Evolutionary conservation across 2,888 invertebrate species (phyloP).

Genomic region (Temnothorax rugatulus): DNA sequence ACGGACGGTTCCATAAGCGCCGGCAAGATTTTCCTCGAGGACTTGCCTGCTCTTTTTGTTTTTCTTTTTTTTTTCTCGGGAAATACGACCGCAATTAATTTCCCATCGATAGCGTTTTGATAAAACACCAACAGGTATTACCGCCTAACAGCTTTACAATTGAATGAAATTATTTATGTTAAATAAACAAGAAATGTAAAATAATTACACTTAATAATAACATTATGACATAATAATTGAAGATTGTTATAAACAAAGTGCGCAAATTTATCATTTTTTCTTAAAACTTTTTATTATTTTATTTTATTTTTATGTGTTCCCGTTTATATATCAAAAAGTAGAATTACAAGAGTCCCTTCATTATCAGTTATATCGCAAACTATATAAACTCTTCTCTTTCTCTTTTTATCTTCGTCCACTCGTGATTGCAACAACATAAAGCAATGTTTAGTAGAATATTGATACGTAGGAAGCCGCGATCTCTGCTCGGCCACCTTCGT

Average conservation of each 20-base stretch:
- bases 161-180: not conserved
- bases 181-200: not conserved
- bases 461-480: not conserved
- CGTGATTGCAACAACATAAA: not conserved
- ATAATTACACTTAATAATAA: not conserved
- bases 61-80: not conserved
- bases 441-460: not conserved
- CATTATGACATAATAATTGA: not conserved
- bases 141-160: not conserved
- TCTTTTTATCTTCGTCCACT: not conserved
- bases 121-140: conserved; percentile 31
- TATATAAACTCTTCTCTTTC: not conserved
- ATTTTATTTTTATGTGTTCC: not conserved
- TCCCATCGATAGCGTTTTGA: conserved; percentile 15
- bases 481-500: not conserved
- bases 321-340: not conserved
- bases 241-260: too few species aligned
- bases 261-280: not conserved
- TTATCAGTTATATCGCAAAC: not conserved
- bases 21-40: conserved; percentile 42
- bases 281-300: not conserved
- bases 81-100: conserved; percentile 40
- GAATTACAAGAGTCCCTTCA: not conserved
- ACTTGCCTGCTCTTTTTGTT: conserved; percentile 22
- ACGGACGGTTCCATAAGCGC: conserved; percentile 28